Base-by-base conservation (phyloP, 2,113 vertebrate species). In the Sapayoa aenigma region DNA sequence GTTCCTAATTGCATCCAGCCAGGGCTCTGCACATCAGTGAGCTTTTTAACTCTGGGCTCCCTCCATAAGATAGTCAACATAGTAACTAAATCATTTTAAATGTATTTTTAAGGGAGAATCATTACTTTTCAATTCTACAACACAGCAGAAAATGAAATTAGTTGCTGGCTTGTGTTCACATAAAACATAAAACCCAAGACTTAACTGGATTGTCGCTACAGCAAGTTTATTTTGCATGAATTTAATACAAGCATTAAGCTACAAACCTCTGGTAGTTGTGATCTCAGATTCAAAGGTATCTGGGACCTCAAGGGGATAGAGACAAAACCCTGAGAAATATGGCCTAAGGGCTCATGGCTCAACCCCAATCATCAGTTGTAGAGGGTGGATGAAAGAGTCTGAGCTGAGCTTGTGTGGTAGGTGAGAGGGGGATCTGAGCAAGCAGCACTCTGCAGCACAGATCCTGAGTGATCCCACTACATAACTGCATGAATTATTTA, bases 1-100 rank as follows among this genome's bases (percentile, higher is more conserved):
- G 58, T 28, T 88, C 77, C 82, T 90, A 67, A 94, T 20, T 91
- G 84, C 89, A 95, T 50, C 74, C 92, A 94, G 58, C 31, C 91
- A 76, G 56, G 71, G 47, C 67, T 71, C 89, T 20, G 53, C 67
- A 72, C 59, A 63, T 47, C 69, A 28, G 30, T 25, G 46, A 75
- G 82, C 33, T 91, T 75, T 91, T 72, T 85, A 30, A 37, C 67
- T 39, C 56, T 69, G 67, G 41, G 68, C 31, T 83, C 56, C 71
- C 56, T 91, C 86, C 37, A 21, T 60, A 42, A 83, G 63, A 69
- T 17, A 72, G 91, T 68, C 41, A 80, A 59, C 87, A 47, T n/a
- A 56, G 39, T 73, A 94, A 79, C 66, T 89, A 68, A 87, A 89
- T 67, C 2, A 73, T 75, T 89, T 74, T 1, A 85, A 78, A 55